These are phyloP conservation scores for Lichenostomus cassidix DNA, from an alignment of 2,113 vertebrate species.

Conservation along the genomic window DNA sequence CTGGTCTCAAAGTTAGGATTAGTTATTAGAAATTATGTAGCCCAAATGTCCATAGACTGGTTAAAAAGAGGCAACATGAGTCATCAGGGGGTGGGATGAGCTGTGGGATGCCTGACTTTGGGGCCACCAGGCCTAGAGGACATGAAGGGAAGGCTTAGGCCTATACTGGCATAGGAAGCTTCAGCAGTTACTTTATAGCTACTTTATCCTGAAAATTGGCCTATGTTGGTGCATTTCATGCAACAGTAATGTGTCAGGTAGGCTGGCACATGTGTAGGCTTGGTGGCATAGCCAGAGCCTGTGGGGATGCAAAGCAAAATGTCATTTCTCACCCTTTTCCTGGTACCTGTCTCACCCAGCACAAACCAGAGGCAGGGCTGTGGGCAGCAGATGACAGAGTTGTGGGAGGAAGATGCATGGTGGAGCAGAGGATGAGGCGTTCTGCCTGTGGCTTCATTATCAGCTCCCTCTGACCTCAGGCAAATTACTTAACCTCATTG, in stretches of 20 bases:
- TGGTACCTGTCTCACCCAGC: neutral
- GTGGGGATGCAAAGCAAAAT: neutral
- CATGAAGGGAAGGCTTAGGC: neutral
- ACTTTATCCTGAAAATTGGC: neutral
- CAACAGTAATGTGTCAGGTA: fast-evolving
- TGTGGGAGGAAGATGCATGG: neutral
- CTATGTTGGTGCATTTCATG: neutral
- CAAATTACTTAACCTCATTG: slow-evolving; percentile 45
- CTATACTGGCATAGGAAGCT: neutral
- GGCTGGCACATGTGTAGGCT: fast-evolving
- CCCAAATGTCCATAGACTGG: neutral
- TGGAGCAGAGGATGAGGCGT: neutral
- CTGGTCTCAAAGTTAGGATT: neutral
- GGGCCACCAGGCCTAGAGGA: neutral
- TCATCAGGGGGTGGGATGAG: neutral
- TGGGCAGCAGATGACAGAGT: neutral
- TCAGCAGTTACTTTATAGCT: neutral
- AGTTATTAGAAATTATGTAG: neutral
- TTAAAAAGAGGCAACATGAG: neutral
- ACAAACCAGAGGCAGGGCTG: neutral
- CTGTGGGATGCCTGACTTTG: neutral
- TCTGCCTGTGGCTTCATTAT: slow-evolving; percentile 16
- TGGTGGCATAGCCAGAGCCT: neutral
- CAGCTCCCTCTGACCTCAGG: slow-evolving; percentile 29
- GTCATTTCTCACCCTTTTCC: neutral